Conservation (phyloP, 2,888 invertebrate genomes). For the Abscondita cerata region DNA sequence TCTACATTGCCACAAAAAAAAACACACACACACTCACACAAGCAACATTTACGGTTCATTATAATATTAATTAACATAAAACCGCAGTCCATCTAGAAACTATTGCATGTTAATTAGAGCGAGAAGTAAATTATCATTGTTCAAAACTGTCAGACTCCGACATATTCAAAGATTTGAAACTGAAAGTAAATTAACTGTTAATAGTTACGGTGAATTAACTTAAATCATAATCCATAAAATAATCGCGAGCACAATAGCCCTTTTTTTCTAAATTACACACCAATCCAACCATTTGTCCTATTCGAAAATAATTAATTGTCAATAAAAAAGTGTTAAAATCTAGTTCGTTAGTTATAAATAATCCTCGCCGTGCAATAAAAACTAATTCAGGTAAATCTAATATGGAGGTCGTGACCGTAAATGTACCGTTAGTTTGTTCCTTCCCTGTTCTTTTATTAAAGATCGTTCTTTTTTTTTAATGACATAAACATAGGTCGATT, state of each 20-base stretch:
- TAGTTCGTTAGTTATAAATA: conserved; percentile 1
- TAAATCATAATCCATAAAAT: conserved; percentile 9
- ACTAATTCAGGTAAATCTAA: conserved; percentile 12
- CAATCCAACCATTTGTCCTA: no score
- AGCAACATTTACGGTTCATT: neutral
- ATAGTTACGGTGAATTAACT: neutral
- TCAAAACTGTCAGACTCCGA: conserved; percentile 14
- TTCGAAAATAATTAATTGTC: no score
- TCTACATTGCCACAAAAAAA: no score
- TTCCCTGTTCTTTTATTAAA: neutral
- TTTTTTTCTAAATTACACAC: neutral
- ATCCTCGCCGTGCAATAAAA: conserved; percentile 6
- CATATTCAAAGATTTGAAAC: conserved; percentile 11
- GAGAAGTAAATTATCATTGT: conserved; percentile 14
- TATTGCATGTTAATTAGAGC: conserved; percentile 9
- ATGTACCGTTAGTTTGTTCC: conserved; percentile 10
- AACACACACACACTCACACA: no score
- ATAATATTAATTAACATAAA: conserved; percentile 12
- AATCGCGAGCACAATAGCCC: neutral
- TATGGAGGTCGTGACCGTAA: conserved; percentile 13
- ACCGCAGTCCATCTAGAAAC: conserved; percentile 10
- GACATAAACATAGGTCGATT: no score
- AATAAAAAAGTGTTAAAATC: neutral
- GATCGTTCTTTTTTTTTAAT: no score
- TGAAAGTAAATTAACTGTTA: conserved; percentile 17